Conservation (phyloP, 2,797 vertebrate species). For the Alectoris magna region DNA sequence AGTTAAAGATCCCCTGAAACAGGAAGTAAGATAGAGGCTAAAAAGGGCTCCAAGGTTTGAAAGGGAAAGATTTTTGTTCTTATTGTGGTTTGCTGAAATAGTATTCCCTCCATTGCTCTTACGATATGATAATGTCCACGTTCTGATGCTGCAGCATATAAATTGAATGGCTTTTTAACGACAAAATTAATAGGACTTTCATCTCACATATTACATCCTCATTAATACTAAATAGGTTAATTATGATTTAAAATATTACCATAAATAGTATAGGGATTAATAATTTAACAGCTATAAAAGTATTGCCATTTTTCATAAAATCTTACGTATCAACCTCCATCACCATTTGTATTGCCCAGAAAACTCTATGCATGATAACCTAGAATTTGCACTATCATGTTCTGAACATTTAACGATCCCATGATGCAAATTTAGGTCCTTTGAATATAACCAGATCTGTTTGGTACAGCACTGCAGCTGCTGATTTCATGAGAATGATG, state of each 20-base stretch:
- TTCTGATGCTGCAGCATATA: neutral
- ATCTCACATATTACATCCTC: neutral
- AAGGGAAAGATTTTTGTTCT: neutral
- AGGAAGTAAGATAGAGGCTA: neutral
- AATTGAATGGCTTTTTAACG: neutral
- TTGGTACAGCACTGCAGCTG: neutral
- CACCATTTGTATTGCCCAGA: neutral
- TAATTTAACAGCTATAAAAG: neutral
- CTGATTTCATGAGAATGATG: neutral
- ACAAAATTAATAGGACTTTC: constrained; percentile 10
- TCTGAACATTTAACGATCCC: neutral
- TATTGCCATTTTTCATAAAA: neutral
- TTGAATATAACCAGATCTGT: neutral
- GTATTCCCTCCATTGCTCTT: neutral
- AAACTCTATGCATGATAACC: neutral
- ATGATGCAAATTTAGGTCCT: neutral
- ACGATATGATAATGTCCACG: neutral
- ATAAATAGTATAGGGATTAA: neutral
- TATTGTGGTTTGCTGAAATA: neutral
- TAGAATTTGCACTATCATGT: neutral
- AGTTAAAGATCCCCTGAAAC: neutral
- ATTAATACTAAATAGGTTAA: constrained; percentile 9
- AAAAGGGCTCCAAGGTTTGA: neutral
- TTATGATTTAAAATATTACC: neutral
- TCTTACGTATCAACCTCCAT: neutral